phyloP scores from a whole-genome alignment of 2,797 vertebrate species.

The Centropyge bicolor region DNA sequence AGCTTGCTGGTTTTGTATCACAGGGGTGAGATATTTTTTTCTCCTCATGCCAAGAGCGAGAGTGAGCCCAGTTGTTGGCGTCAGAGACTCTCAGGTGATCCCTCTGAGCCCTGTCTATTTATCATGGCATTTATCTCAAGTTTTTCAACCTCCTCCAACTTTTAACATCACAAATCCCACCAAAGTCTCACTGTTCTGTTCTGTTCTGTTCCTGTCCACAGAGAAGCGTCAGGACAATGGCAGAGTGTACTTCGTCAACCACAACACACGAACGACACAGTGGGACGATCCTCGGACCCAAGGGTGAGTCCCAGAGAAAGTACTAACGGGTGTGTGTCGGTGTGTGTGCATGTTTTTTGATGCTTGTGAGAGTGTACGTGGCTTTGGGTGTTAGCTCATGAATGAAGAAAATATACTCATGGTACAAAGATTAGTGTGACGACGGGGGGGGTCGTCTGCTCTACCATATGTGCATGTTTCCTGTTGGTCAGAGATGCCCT shows the following conservation, averaged over 20 bases:
- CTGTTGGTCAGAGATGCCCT: not conserved
- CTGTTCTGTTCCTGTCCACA: constrained; percentile 67
- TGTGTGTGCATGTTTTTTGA: constrained; percentile 23
- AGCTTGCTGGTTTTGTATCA: constrained; percentile 65
- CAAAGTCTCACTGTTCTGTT: not conserved
- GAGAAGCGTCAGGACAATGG: constrained; percentile 99
- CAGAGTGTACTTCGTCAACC: constrained; percentile 98
- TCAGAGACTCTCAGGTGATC: constrained; percentile 12
- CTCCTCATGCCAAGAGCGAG: not conserved
- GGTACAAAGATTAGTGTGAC: constrained; percentile 6
- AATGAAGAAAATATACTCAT: constrained; percentile 6
- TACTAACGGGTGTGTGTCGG: not conserved
- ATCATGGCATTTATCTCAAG: not conserved
- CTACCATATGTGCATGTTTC: not conserved
- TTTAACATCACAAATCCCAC: not conserved
- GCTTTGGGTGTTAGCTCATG: constrained; percentile 62
- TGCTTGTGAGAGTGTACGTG: constrained; percentile 38
- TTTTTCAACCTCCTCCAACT: not conserved
- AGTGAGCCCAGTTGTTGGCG: not conserved
- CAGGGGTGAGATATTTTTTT: constrained; percentile 53
- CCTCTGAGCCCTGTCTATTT: not conserved
- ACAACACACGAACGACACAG: constrained; percentile 97
- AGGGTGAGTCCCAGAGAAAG: constrained; percentile 86
- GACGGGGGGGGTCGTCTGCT: constrained; percentile 6
- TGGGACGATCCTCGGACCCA: constrained; percentile 98